Conservation (phyloP, 2,888 invertebrate genomes). For the Nomada ruficornis region DNA sequence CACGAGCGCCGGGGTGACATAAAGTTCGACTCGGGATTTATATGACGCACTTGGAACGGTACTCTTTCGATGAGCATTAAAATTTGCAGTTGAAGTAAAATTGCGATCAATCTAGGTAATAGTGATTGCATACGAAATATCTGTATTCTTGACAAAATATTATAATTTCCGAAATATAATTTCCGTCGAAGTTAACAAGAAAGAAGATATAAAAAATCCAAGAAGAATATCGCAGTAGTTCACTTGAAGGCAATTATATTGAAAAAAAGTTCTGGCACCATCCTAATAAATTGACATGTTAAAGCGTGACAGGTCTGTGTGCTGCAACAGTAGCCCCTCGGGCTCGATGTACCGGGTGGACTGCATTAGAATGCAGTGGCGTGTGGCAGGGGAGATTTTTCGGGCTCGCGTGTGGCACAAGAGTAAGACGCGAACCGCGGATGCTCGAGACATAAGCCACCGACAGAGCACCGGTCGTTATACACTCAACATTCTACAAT, state of each 20-base stretch:
- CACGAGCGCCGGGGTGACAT: slow-evolving; percentile 47
- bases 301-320: background rate
- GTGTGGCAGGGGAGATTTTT: slow-evolving; percentile 62
- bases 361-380: slow-evolving; percentile 60
- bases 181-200: background rate
- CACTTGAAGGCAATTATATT: too few relatives aligned
- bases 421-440: slow-evolving; percentile 71
- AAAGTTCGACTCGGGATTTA: slow-evolving; percentile 48
- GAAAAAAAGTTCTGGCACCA: background rate
- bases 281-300: slow-evolving; percentile 24
- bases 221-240: background rate
- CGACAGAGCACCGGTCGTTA: slow-evolving; percentile 71
- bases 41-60: slow-evolving; percentile 34
- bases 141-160: too few relatives aligned
- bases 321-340: background rate
- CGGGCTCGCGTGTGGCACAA: slow-evolving; percentile 65
- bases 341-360: slow-evolving; percentile 5
- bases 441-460: slow-evolving; percentile 69
- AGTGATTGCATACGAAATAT: too few relatives aligned
- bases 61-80: slow-evolving; percentile 15
- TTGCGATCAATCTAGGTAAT: slow-evolving; percentile 19
- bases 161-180: too few relatives aligned
- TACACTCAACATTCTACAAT: slow-evolving; percentile 82
- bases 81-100: slow-evolving; percentile 47
- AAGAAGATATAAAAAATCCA: background rate